A percentile compares a stretch with the other conserved stretches of the same genome.
These are phyloP conservation scores for Apaloderma vittatum DNA, from an alignment of 2,113 vertebrate species.

Conservation along the genomic window DNA sequence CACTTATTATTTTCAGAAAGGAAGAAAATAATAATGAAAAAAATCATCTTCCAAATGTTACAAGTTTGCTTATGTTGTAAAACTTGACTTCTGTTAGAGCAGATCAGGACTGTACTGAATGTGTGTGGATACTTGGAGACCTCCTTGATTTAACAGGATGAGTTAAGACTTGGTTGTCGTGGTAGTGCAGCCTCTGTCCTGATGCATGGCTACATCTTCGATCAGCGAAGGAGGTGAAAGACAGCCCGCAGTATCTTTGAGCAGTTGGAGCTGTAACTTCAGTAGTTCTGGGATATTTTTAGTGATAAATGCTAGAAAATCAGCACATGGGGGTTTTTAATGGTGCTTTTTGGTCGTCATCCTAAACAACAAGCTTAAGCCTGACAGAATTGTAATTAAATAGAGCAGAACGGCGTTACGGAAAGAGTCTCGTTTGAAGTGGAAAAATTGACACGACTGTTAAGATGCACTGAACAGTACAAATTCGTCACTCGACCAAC, in stretches of 20 bases:
- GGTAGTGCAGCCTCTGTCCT: constrained; percentile 16
- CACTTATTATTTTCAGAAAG: background rate
- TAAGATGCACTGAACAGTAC: constrained; percentile 66
- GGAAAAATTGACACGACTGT: constrained; percentile 79
- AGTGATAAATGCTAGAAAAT: constrained; percentile 59
- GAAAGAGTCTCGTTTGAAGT: constrained; percentile 74
- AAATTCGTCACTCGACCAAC: constrained; percentile 69
- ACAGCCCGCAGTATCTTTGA: background rate
- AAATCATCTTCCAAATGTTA: background rate
- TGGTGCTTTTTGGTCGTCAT: constrained; percentile 63
- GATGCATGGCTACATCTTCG: background rate
- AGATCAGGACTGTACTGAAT: background rate
- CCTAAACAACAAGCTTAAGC: constrained; percentile 63
- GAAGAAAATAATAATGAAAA: background rate
- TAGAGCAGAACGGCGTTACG: constrained; percentile 75
- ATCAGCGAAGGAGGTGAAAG: constrained; percentile 41
- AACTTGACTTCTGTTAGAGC: background rate
- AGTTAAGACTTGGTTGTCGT: constrained; percentile 50
- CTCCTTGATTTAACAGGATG: constrained; percentile 18
- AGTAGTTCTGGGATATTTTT: constrained; percentile 58
- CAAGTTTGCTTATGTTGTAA: background rate
- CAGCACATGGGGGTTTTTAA: background rate
- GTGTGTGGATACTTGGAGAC: background rate
- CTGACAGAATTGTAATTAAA: constrained; percentile 81
- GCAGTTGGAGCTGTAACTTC: constrained; percentile 64